A percentile compares a stretch with the other conserved stretches of the same genome.
phyloP scores from a whole-genome alignment of 1,140 invertebrate genomes.

The Sipha flava region DNA sequence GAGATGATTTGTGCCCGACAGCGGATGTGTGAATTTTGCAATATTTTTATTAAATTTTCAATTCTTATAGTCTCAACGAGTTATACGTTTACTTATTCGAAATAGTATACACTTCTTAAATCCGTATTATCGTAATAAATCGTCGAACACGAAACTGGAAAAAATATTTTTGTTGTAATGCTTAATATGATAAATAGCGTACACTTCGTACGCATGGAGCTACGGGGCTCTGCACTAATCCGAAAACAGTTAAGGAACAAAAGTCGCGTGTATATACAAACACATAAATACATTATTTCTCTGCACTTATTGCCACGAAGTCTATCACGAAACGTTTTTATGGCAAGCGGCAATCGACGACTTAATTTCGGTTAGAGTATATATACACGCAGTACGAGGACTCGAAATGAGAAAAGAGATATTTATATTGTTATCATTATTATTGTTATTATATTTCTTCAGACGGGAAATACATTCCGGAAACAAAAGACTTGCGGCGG shows the following conservation, averaged over 20 bases:
- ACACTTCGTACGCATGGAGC: too few relatives aligned
- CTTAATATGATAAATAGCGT: too few relatives aligned
- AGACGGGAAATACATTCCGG: constrained; percentile 21
- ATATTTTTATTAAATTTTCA: too few relatives aligned
- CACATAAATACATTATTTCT: not conserved
- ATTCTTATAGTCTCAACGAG: too few relatives aligned
- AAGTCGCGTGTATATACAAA: not conserved
- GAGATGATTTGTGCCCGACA: too few relatives aligned
- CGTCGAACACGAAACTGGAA: too few relatives aligned
- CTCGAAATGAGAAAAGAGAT: constrained; percentile 6
- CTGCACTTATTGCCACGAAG: not conserved
- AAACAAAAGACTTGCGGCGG: constrained; percentile 1
- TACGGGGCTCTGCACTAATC: not conserved
- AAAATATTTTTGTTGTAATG: too few relatives aligned
- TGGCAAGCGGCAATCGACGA: not conserved
- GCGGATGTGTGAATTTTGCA: too few relatives aligned
- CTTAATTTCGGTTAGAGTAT: not conserved
- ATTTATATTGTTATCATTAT: not conserved
- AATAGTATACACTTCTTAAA: too few relatives aligned
- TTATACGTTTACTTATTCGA: too few relatives aligned
- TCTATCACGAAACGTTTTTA: not conserved
- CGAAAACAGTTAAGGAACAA: not conserved
- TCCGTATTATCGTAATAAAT: too few relatives aligned
- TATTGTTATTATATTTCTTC: not conserved
- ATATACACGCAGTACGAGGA: not conserved